phyloP scores from a whole-genome alignment of 2,888 invertebrate species.

The Tipula helvola region DNA sequence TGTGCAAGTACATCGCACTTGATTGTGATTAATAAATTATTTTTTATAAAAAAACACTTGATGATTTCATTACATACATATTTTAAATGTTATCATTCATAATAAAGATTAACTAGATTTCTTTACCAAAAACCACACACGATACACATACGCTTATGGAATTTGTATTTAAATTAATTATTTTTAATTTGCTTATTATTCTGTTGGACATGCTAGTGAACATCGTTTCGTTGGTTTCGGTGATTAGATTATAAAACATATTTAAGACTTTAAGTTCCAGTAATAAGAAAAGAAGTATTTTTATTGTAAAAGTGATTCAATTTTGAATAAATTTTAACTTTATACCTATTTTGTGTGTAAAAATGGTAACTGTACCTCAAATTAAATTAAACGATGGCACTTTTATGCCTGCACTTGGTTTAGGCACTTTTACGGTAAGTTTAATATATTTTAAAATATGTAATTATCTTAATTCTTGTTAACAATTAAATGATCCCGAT shows the following conservation, averaged over 20 bases:
- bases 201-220: neutral
- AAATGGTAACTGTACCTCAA: slow-evolving; percentile 23
- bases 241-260: neutral
- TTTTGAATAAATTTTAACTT: neutral
- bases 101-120: neutral
- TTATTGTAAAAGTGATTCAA: neutral
- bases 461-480: neutral
- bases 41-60: neutral
- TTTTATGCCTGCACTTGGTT: slow-evolving; percentile 45
- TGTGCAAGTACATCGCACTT: neutral
- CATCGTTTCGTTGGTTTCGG: neutral
- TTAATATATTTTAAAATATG: neutral
- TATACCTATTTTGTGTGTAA: neutral
- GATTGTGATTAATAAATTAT: neutral
- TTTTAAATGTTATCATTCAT: neutral
- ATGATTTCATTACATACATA: neutral
- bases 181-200: neutral
- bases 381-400: slow-evolving; percentile 44
- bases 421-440: slow-evolving; percentile 50
- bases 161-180: neutral
- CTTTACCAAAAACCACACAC: neutral
- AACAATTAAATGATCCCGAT: neutral
- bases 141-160: neutral
- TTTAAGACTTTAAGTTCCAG: neutral
- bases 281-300: neutral